Evolutionary conservation across 2,888 invertebrate species (phyloP).

Genomic region (Meiosimyza platycephala): DNA sequence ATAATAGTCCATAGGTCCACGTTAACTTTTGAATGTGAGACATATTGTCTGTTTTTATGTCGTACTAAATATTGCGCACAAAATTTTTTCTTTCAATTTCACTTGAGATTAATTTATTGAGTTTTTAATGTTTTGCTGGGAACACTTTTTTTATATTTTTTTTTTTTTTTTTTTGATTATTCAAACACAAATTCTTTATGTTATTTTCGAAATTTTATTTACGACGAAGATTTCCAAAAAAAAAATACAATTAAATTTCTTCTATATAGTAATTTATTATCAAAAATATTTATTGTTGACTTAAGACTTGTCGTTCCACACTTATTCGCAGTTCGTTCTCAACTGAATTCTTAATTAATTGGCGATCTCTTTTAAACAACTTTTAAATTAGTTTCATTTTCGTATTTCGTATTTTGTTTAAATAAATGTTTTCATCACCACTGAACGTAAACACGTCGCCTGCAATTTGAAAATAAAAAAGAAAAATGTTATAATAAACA

Average conservation of each 20-base stretch:
- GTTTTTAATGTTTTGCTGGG: background rate
- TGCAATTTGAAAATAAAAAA: conserved; percentile 11
- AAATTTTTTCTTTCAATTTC: background rate
- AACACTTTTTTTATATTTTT: background rate
- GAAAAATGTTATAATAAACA: background rate
- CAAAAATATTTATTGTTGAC: conserved; percentile 28
- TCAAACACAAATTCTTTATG: background rate
- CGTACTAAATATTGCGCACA: too few relatives aligned
- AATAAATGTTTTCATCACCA: conserved; percentile 16
- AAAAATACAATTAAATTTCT: conserved; percentile 8
- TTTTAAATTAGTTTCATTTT: conserved; percentile 44
- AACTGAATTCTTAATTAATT: conserved; percentile 56
- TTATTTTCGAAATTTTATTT: background rate
- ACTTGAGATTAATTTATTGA: background rate
- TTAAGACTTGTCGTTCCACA: conserved; percentile 45
- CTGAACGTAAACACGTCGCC: background rate
- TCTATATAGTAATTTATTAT: conserved; percentile 14
- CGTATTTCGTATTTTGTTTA: conserved; percentile 18
- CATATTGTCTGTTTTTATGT: background rate
- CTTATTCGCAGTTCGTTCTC: conserved; percentile 51
- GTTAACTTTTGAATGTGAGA: background rate
- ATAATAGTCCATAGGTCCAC: conserved; percentile 29
- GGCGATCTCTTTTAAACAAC: conserved; percentile 54
- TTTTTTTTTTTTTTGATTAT: background rate
- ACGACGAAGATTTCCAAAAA: conserved; percentile 3